Evolutionary conservation across 2,888 invertebrate species (phyloP).

Genomic region (Cloeon dipterum): DNA sequence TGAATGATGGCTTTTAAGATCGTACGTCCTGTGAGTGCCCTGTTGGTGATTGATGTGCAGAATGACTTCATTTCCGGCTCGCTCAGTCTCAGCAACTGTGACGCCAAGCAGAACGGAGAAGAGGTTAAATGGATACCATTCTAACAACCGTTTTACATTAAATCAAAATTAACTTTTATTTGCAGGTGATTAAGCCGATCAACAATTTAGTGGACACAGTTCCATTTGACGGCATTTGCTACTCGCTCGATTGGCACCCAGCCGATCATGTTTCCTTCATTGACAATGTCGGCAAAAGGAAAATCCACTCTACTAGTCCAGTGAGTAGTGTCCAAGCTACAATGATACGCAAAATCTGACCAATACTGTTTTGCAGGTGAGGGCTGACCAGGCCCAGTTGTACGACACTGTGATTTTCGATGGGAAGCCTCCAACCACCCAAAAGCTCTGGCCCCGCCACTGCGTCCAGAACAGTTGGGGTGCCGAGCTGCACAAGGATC

Average conservation of each 20-base stretch:
- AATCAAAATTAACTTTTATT: slow-evolving; percentile 5
- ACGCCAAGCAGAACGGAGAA: slow-evolving; percentile 71
- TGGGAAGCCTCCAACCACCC: slow-evolving; percentile 53
- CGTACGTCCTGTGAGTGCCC: slow-evolving; percentile 64
- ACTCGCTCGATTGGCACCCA: slow-evolving; percentile 95
- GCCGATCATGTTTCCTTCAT: slow-evolving; percentile 88
- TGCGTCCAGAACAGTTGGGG: slow-evolving; percentile 94
- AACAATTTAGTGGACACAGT: slow-evolving; percentile 62
- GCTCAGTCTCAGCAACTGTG: slow-evolving; percentile 77
- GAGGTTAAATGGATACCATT: too few species aligned
- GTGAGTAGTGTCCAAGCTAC: slow-evolving; percentile 23
- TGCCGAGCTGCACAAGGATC: slow-evolving; percentile 70
- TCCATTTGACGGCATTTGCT: slow-evolving; percentile 70
- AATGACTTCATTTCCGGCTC: slow-evolving; percentile 95
- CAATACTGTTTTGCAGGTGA: slow-evolving; percentile 24
- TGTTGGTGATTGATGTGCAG: slow-evolving; percentile 89
- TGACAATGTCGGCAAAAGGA: slow-evolving; percentile 62
- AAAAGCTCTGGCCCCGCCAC: slow-evolving; percentile 86
- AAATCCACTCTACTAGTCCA: slow-evolving; percentile 46
- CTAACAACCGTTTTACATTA: not conserved
- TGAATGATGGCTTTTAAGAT: slow-evolving; percentile 24
- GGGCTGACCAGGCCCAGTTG: slow-evolving; percentile 50
- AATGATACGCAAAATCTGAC: too few species aligned
- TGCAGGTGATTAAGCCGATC: slow-evolving; percentile 67
- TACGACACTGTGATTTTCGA: slow-evolving; percentile 87